phyloP scores from a whole-genome alignment of 1,140 invertebrate genomes.

The Asbolus verrucosus region DNA sequence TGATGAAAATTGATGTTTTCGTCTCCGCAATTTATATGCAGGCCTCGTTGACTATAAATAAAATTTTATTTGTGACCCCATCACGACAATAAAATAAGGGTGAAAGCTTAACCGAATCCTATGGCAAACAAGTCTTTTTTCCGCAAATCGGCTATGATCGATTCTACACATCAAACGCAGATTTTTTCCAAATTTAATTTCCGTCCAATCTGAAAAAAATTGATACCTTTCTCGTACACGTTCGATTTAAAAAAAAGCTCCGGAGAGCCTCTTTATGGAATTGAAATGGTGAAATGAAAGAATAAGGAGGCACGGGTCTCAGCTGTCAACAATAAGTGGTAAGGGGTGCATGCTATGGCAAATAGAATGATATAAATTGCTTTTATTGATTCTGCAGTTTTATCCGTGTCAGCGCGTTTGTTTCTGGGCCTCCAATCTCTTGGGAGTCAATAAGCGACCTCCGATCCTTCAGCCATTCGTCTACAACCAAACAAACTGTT shows the following conservation, averaged over 20 bases:
- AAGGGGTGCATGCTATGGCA: conserved; percentile 36
- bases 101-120: conserved; percentile 20
- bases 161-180: conserved; percentile 30
- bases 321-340: conserved; percentile 41
- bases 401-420: conserved; percentile 39
- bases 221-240: conserved; percentile 2
- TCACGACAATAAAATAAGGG: conserved; percentile 20
- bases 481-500: not conserved
- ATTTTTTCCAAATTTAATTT: conserved; percentile 40
- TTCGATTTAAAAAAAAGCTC: conserved; percentile 15
- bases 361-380: conserved; percentile 43
- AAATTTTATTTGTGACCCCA: conserved; percentile 27
- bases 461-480: conserved; percentile 10
- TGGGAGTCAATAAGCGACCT: conserved; percentile 38
- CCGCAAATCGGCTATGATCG: conserved; percentile 21
- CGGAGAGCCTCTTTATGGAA: conserved; percentile 28
- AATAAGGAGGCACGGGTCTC: conserved; percentile 17
- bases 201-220: conserved; percentile 30
- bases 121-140: conserved; percentile 10
- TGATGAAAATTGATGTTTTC: conserved; percentile 18
- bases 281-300: conserved; percentile 35
- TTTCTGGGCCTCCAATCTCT: conserved; percentile 34
- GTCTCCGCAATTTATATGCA: not conserved
- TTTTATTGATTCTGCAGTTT: conserved; percentile 45
- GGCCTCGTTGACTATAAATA: conserved; percentile 15